Evolutionary conservation across 92 coral and sea anemone species (phyloP).

Genomic region (Palythoa grandiflora): DNA sequence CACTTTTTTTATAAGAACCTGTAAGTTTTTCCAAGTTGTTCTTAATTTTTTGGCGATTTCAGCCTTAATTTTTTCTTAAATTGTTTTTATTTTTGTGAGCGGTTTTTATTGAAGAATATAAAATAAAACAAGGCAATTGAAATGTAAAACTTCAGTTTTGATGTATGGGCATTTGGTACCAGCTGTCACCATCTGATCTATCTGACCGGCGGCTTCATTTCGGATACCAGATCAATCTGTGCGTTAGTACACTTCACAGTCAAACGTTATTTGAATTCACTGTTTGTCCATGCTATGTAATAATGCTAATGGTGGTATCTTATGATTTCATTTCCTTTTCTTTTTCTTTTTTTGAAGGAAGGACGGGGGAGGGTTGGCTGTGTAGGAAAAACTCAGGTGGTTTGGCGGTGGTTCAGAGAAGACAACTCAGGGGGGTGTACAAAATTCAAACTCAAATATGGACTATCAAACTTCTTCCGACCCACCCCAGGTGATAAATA

Average conservation of each 20-base stretch:
- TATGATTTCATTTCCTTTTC: not conserved
- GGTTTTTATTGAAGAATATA: no score
- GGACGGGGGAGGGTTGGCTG: not conserved
- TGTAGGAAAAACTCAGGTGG: constrained; percentile 15
- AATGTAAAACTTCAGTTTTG: no score
- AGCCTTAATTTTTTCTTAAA: no score
- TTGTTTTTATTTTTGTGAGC: no score
- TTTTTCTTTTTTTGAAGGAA: not conserved
- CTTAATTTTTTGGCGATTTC: no score
- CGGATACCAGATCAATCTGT: constrained; percentile 17
- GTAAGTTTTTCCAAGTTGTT: no score
- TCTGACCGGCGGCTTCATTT: not conserved
- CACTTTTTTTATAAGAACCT: no score
- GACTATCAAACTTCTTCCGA: not conserved
- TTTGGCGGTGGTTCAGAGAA: not conserved
- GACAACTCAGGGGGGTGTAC: constrained; percentile 9
- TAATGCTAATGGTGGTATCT: not conserved
- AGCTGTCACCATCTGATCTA: not conserved
- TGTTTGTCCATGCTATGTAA: constrained; percentile 12
- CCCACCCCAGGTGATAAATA: not conserved
- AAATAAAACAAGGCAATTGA: no score
- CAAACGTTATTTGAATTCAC: constrained; percentile 19
- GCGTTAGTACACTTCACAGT: constrained; percentile 14
- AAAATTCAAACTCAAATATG: not conserved
- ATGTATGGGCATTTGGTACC: no score